phyloP scores from a whole-genome alignment of 2,797 vertebrate genomes.

The Rousettus madagascariensis region DNA sequence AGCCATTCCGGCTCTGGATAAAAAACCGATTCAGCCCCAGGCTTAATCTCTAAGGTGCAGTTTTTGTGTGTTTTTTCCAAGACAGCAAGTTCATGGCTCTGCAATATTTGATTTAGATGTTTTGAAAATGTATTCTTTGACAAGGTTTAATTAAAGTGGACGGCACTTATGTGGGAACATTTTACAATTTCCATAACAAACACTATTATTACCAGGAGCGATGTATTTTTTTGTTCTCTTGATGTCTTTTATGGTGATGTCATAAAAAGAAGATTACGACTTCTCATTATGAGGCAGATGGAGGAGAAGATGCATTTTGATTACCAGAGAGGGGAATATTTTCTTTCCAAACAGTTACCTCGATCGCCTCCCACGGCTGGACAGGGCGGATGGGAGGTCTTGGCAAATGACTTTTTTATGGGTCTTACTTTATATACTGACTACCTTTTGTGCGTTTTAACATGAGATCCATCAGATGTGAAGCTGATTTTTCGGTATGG shows the following conservation, averaged over 20 bases:
- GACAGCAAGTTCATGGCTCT: conserved; percentile 46
- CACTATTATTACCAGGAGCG: conserved; percentile 44
- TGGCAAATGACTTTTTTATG: conserved; percentile 36
- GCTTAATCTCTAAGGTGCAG: conserved; percentile 36
- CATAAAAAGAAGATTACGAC: conserved; percentile 69
- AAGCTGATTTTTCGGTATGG: conserved; percentile 1
- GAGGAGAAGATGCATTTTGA: conserved; percentile 55
- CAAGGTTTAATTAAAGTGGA: conserved; percentile 77
- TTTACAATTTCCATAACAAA: conserved; percentile 74
- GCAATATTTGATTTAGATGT: conserved; percentile 63
- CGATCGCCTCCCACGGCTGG: not conserved
- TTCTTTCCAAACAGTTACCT: conserved; percentile 43
- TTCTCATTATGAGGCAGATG: conserved; percentile 70
- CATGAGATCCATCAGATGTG: not conserved
- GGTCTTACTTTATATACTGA: not conserved
- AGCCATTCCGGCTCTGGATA: conserved; percentile 45
- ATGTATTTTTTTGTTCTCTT: conserved; percentile 69
- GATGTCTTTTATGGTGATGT: conserved; percentile 72
- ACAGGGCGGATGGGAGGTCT: not conserved
- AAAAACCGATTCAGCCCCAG: conserved; percentile 58
- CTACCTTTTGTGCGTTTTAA: conserved; percentile 31
- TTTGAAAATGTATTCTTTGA: conserved; percentile 76
- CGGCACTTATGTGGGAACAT: conserved; percentile 45
- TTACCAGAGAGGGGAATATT: conserved; percentile 47
- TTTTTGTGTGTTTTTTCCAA: not conserved